Percentiles rank a stretch among this genome's conserved stretches.
phyloP scores from a whole-genome alignment of 2,797 vertebrate genomes.

The Luscinia megarhynchos region DNA sequence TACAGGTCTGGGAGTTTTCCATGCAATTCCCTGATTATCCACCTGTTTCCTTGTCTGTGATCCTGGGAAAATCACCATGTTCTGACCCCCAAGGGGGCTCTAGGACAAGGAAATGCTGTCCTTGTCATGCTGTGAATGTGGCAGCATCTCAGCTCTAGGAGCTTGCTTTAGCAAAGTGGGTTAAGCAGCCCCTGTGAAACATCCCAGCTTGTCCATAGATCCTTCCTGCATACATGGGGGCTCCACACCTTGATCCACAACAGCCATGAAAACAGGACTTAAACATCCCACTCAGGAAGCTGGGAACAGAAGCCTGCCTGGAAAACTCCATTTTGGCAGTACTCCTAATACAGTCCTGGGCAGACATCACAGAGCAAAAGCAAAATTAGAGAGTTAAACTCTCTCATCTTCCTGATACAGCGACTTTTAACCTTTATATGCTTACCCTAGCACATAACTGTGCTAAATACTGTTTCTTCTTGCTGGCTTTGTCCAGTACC shows the following conservation, averaged over 20 bases:
- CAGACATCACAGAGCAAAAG: background rate
- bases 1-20: background rate
- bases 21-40: background rate
- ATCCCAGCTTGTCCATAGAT: background rate
- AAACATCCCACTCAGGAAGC: background rate
- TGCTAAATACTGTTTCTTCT: background rate
- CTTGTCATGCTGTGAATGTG: background rate
- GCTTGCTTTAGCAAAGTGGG: background rate
- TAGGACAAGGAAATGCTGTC: background rate
- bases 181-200: background rate
- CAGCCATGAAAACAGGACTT: background rate
- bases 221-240: fast-evolving
- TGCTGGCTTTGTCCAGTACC: background rate
- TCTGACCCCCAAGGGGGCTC: background rate
- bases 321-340: background rate
- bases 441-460: background rate
- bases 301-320: background rate
- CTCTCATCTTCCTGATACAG: background rate
- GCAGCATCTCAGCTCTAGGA: background rate
- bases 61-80: background rate
- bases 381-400: background rate
- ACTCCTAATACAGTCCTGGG: background rate
- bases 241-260: background rate
- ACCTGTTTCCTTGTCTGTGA: background rate
- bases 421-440: background rate